phyloP scores from a whole-genome alignment of 2,797 vertebrate species.

The Lutjanus argentimaculatus region DNA sequence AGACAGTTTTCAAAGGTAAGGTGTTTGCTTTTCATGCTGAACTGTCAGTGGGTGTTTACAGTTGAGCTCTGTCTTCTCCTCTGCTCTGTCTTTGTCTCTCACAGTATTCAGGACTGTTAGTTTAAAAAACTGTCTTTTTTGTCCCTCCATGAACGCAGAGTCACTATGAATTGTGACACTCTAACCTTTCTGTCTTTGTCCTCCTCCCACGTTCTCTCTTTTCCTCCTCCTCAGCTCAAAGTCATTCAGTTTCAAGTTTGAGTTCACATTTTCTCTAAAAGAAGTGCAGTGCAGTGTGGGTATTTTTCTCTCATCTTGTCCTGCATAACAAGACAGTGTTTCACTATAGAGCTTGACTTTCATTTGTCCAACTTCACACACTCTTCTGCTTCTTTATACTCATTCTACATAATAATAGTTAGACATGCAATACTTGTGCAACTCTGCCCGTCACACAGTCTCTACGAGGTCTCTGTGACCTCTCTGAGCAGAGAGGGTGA shows the following conservation, averaged over 20 bases:
- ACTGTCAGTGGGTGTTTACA: slow-evolving; percentile 47
- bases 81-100: slow-evolving; percentile 27
- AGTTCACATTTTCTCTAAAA: background rate
- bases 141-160: slow-evolving; percentile 37
- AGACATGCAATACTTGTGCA: slow-evolving; percentile 37
- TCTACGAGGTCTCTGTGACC: slow-evolving; percentile 17
- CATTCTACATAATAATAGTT: slow-evolving; percentile 26
- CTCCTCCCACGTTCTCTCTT: slow-evolving; percentile 33
- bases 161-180: slow-evolving; percentile 5
- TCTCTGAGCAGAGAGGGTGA: slow-evolving; percentile 2
- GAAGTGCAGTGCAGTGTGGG: background rate
- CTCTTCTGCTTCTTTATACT: slow-evolving; percentile 4
- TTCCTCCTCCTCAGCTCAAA: slow-evolving; percentile 46
- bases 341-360: slow-evolving; percentile 20
- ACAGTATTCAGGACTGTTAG: background rate
- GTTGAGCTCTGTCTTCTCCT: slow-evolving; percentile 39
- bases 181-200: slow-evolving; percentile 19
- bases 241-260: slow-evolving; percentile 36
- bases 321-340: background rate
- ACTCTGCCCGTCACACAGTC: background rate
- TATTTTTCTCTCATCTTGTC: background rate
- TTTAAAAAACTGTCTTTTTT: slow-evolving; percentile 30
- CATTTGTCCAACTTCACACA: slow-evolving; percentile 22
- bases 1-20: slow-evolving; percentile 41
- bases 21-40: slow-evolving; percentile 55